These are phyloP conservation scores for Sarcophaga caerulescens DNA, from an alignment of 2,888 invertebrate genomes.

Conservation along the genomic window DNA sequence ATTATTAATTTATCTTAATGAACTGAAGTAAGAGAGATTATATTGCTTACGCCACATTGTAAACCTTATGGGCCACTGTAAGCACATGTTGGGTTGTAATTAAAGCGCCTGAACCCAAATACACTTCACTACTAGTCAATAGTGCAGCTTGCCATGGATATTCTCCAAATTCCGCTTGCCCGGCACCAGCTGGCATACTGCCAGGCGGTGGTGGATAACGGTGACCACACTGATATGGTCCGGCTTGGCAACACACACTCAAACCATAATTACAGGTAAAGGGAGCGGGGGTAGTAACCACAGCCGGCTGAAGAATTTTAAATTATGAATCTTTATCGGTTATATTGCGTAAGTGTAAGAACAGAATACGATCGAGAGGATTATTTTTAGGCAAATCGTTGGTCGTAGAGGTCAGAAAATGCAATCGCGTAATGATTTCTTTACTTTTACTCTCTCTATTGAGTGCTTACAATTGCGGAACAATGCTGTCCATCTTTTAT, in stretches of 20 bases:
- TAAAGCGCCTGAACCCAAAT: constrained; percentile 88
- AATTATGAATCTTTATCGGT: not conserved
- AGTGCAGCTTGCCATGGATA: constrained; percentile 89
- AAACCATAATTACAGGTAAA: constrained; percentile 75
- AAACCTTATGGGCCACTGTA: constrained; percentile 88
- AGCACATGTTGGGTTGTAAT: constrained; percentile 86
- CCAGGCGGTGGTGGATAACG: constrained; percentile 78
- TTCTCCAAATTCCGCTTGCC: constrained; percentile 86
- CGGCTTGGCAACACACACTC: constrained; percentile 76
- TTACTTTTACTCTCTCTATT: no score
- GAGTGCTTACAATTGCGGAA: no score
- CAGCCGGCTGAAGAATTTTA: constrained; percentile 66
- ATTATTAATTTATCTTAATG: not conserved
- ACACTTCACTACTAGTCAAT: constrained; percentile 84
- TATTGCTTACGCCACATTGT: constrained; percentile 83
- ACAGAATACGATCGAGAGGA: no score
- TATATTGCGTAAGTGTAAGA: not conserved
- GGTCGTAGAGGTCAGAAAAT: no score
- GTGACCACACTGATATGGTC: constrained; percentile 78
- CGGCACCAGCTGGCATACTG: constrained; percentile 79
- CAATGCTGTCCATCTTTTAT: no score
- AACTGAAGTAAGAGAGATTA: not conserved
- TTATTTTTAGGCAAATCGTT: no score
- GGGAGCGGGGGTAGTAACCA: constrained; percentile 62
- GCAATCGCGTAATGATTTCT: no score